Conservation (phyloP, 2,113 vertebrate species). For the Chaetodon auriga region DNA sequence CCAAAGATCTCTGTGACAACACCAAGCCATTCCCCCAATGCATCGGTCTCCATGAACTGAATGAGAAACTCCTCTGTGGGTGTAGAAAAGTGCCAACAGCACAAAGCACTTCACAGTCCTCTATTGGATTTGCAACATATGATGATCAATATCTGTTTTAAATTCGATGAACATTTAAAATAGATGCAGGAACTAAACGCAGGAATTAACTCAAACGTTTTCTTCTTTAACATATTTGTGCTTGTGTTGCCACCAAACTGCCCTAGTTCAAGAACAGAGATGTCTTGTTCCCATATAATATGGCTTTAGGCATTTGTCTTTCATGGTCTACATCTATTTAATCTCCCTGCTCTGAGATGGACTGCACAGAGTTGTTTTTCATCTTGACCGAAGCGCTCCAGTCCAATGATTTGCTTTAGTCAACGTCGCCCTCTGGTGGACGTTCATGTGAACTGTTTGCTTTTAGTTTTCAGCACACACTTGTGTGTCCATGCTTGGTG, state of each 20-base stretch:
- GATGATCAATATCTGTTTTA: not conserved
- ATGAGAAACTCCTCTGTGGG: not conserved
- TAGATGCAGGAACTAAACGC: not conserved
- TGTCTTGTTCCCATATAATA: too few species aligned
- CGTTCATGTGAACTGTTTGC: not conserved
- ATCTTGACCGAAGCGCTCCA: not conserved
- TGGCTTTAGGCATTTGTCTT: not conserved
- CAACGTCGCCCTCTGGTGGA: constrained; percentile 63
- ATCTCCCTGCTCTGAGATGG: not conserved
- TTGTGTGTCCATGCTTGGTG: not conserved
- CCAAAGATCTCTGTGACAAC: not conserved
- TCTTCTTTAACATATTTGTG: too few species aligned
- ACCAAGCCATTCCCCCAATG: not conserved
- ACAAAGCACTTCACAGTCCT: not conserved
- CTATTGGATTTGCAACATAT: not conserved
- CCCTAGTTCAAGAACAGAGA: too few species aligned
- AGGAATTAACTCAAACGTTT: not conserved
- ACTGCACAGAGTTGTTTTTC: not conserved
- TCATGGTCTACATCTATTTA: not conserved
- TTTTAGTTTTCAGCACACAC: not conserved
- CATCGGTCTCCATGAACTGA: not conserved
- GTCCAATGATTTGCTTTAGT: constrained; percentile 20
- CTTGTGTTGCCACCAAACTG: too few species aligned
- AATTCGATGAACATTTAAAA: not conserved
- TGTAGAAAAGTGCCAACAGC: not conserved